Conservation (phyloP, 2,888 invertebrate species). For the Ditylenchus weischeri region DNA sequence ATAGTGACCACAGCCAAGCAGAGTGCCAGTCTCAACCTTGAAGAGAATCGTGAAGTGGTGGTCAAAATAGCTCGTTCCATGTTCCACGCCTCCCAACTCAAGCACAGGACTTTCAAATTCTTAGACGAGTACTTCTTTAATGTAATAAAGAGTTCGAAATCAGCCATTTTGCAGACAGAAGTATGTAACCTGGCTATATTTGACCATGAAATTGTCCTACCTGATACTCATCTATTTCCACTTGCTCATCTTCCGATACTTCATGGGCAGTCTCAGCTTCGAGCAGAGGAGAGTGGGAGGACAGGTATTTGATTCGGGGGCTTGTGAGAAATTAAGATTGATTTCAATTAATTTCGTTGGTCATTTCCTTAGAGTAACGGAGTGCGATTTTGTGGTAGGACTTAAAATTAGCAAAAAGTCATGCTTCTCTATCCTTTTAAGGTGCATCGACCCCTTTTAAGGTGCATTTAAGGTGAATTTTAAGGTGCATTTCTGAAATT, state of each 20-base stretch:
- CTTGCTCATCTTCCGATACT: constrained; percentile 33
- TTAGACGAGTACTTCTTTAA: constrained; percentile 21
- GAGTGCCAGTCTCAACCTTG: constrained; percentile 9
- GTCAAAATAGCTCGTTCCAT: constrained; percentile 31
- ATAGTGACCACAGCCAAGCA: constrained; percentile 31
- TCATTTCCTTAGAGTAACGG: constrained; percentile 38
- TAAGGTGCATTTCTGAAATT: constrained; percentile 35
- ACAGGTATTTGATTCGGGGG: background rate
- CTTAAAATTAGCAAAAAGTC: no score
- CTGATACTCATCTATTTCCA: constrained; percentile 41
- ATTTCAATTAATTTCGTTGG: constrained; percentile 15
- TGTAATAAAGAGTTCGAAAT: background rate
- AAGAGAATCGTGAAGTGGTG: constrained; percentile 22
- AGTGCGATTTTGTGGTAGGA: constrained; percentile 35
- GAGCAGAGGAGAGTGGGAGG: constrained; percentile 33
- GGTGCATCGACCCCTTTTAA: constrained; percentile 23
- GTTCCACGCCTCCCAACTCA: constrained; percentile 27
- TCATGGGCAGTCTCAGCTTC: constrained; percentile 31
- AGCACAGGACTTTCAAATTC: constrained; percentile 24
- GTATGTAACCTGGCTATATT: constrained; percentile 44
- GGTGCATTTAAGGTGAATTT: no score
- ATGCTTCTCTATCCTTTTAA: constrained; percentile 7
- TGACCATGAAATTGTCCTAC: constrained; percentile 54
- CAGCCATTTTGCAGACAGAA: constrained; percentile 29
- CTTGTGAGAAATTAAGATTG: no score